Evolutionary conservation across 2,797 vertebrate genomes (phyloP).

Genomic region (Schizothorax lantsangensis): DNA sequence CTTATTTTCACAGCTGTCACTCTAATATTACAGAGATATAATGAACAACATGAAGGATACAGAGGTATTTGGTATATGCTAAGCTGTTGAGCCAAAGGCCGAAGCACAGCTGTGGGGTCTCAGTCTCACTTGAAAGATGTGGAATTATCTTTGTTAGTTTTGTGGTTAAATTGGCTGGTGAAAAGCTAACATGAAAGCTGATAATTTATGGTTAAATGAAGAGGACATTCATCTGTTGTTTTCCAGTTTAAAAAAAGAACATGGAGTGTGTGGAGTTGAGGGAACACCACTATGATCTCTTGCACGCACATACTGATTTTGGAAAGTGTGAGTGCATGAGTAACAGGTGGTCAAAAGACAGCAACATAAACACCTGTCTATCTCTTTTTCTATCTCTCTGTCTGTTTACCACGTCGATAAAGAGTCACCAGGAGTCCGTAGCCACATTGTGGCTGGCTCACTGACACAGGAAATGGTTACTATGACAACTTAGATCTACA

Average conservation of each 20-base stretch:
- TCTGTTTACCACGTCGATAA: conserved; percentile 1
- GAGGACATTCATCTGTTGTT: conserved; percentile 29
- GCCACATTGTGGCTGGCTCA: conserved; percentile 35
- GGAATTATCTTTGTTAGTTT: conserved; percentile 1
- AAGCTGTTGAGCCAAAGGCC: conserved; percentile 4
- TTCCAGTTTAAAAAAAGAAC: conserved; percentile 35
- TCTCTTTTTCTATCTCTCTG: conserved; percentile 19
- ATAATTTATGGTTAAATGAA: neutral
- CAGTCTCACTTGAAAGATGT: neutral
- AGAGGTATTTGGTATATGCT: neutral
- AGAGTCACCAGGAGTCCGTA: neutral
- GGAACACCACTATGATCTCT: conserved; percentile 18
- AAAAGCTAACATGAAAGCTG: conserved; percentile 9
- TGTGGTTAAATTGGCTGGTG: conserved; percentile 11
- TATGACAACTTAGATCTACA: conserved; percentile 67
- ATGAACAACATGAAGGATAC: neutral
- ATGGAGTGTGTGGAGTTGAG: neutral
- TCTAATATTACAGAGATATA: neutral
- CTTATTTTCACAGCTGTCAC: conserved; percentile 10
- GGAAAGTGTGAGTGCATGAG: conserved; percentile 50
- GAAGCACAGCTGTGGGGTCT: conserved; percentile 14
- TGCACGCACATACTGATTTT: neutral
- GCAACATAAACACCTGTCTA: conserved; percentile 20
- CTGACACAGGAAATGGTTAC: conserved; percentile 71
- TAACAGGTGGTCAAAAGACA: conserved; percentile 67